Conservation (phyloP, 2,797 vertebrate genomes). For the Sebastes iracundus region DNA sequence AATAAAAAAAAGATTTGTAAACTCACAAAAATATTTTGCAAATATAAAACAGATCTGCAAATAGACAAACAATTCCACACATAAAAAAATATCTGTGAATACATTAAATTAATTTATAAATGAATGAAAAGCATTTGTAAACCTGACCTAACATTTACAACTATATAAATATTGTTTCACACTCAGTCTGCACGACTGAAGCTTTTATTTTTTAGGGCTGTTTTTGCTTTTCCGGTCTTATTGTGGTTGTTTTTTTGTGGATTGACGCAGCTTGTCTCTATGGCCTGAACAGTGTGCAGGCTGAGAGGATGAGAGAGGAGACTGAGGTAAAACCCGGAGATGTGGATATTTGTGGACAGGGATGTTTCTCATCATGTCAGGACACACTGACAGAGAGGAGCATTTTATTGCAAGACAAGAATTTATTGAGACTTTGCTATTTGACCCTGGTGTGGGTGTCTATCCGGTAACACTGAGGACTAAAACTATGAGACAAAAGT, state of each 20-base stretch:
- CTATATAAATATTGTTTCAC: neutral
- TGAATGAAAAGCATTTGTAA: too few relatives aligned
- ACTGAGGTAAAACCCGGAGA: constrained; percentile 58
- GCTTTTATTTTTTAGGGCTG: constrained; percentile 48
- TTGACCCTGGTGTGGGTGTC: neutral
- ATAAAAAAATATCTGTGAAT: too few relatives aligned
- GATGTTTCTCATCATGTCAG: constrained; percentile 2
- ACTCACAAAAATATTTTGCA: too few relatives aligned
- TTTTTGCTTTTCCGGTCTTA: constrained; percentile 20
- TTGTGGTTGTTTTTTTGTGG: neutral
- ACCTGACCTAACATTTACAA: too few relatives aligned
- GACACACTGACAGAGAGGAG: neutral
- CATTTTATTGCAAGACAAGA: neutral
- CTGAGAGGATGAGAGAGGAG: constrained; percentile 52
- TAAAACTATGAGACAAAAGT: neutral
- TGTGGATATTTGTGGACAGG: constrained; percentile 12
- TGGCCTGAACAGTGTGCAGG: constrained; percentile 59
- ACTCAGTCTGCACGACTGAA: accelerated
- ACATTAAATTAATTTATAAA: too few relatives aligned
- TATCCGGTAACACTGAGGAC: neutral
- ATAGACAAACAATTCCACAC: too few relatives aligned
- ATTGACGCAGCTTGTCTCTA: constrained; percentile 47
- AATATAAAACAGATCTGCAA: too few relatives aligned
- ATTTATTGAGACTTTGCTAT: neutral
- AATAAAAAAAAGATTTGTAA: neutral